Conservation (phyloP, 2,113 vertebrate genomes). For the Phyllostomus discolor region DNA sequence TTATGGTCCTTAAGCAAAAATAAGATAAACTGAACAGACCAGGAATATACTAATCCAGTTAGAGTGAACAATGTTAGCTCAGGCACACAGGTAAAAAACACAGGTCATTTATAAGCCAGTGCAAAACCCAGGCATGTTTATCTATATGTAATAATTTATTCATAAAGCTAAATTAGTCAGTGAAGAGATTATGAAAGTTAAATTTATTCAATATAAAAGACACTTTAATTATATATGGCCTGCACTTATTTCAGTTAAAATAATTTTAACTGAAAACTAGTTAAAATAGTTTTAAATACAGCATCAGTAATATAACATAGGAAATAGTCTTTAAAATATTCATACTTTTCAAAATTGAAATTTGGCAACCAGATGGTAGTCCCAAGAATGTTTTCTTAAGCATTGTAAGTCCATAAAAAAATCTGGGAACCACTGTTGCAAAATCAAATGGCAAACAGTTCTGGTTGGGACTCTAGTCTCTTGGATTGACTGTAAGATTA, state of each 20-base stretch:
- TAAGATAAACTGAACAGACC: not conserved
- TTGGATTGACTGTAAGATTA: not conserved
- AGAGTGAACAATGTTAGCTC: not conserved
- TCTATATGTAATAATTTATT: not conserved
- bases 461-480: not conserved
- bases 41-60: not conserved
- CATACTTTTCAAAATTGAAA: not conserved
- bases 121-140: not conserved
- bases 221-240: not conserved
- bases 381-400: not conserved
- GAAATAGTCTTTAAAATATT: not conserved
- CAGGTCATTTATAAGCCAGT: not conserved
- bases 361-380: not conserved
- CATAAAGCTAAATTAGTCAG: not conserved
- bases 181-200: not conserved
- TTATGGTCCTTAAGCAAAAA: not conserved
- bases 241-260: not conserved
- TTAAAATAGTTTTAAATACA: not conserved
- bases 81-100: not conserved
- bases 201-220: not conserved
- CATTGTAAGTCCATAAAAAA: not conserved
- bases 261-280: not conserved
- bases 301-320: not conserved
- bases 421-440: not conserved
- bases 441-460: not conserved